These are phyloP conservation scores for Laticauda colubrina DNA, from an alignment of 2,113 vertebrate species.

Conservation along the genomic window DNA sequence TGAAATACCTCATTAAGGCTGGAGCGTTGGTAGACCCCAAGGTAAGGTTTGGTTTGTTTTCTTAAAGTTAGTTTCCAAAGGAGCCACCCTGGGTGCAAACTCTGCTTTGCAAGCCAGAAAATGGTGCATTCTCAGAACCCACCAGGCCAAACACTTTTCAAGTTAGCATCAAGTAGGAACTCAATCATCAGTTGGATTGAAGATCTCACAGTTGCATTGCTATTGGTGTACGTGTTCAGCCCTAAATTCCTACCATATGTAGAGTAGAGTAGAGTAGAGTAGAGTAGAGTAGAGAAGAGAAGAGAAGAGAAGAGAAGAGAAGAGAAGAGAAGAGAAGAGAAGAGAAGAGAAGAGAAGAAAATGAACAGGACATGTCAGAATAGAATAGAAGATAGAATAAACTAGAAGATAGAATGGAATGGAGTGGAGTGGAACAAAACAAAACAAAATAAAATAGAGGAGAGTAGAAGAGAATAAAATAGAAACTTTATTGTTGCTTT, in stretches of 20 bases:
- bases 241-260: not conserved
- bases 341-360: no score
- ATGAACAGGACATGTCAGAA: no score
- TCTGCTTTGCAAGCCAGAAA: not conserved
- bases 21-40: constrained; percentile 87
- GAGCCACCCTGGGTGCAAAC: not conserved
- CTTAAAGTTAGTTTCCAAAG: not conserved
- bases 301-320: no score
- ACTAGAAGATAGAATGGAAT: no score
- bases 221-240: not conserved
- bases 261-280: no score
- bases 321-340: no score
- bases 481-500: no score
- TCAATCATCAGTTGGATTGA: not conserved
- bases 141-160: not conserved
- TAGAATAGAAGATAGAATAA: no score
- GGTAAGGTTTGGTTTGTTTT: constrained; percentile 62
- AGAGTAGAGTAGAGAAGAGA: no score
- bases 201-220: not conserved
- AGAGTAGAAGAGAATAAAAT: no score
- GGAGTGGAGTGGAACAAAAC: no score
- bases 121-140: not conserved
- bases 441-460: no score
- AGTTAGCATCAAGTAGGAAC: not conserved
- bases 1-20: constrained; percentile 93